Conservation (phyloP, 2,113 vertebrate species). For the Pollimyrus isidori region DNA sequence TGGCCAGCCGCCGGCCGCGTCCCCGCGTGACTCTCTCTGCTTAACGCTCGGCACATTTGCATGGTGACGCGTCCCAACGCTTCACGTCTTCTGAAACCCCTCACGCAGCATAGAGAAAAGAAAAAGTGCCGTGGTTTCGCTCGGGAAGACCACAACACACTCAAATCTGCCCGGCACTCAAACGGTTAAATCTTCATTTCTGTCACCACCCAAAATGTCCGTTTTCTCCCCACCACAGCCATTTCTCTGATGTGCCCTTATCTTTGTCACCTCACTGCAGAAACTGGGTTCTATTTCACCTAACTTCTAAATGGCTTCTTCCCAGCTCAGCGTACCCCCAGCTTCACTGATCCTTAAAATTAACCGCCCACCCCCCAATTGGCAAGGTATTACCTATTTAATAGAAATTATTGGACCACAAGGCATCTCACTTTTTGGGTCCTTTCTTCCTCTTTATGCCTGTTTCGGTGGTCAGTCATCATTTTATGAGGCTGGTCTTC, state of each 20-base stretch:
- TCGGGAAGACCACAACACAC: slow-evolving; percentile 56
- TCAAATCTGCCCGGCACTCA: slow-evolving; percentile 56
- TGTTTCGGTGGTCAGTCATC: background rate
- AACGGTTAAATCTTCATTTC: slow-evolving; percentile 63
- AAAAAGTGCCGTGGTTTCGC: slow-evolving; percentile 47
- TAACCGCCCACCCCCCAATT: background rate
- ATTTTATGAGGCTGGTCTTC: background rate
- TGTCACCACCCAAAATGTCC: slow-evolving; percentile 8
- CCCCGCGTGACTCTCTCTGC: background rate
- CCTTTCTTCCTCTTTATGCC: background rate
- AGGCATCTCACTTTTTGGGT: background rate
- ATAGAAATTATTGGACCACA: background rate
- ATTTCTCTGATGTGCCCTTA: background rate
- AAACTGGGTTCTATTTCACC: background rate
- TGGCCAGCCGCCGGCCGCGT: background rate
- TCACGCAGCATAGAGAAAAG: slow-evolving; percentile 35
- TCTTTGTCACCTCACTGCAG: background rate
- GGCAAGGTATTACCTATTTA: background rate
- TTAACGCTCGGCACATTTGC: background rate
- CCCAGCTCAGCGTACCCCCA: background rate
- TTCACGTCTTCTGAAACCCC: slow-evolving; percentile 3
- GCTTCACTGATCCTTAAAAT: background rate
- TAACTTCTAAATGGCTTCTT: background rate
- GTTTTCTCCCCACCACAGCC: background rate
- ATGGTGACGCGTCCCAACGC: background rate